Conservation (phyloP, 1,140 invertebrate genomes). For the Brachystomella parvula region DNA sequence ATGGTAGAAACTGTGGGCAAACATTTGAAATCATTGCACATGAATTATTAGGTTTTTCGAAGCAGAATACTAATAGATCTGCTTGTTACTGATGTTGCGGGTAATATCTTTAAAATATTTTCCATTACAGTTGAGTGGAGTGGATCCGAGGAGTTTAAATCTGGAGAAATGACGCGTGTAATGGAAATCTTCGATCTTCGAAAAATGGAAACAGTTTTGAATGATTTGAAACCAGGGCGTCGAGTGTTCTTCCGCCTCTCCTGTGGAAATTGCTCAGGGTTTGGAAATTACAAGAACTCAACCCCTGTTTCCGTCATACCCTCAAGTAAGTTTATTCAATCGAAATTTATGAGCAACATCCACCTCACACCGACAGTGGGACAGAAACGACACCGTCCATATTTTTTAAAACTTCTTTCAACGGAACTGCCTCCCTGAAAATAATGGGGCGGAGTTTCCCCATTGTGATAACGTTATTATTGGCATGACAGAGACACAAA, state of each 20-base stretch:
- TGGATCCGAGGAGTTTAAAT: conserved; percentile 65
- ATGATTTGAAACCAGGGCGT: conserved; percentile 64
- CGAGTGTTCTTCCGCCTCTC: conserved; percentile 79
- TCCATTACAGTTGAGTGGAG: conserved; percentile 64
- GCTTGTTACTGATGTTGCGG: too few species aligned
- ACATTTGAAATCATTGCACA: conserved; percentile 13
- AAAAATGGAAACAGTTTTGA: conserved; percentile 49
- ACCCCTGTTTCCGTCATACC: conserved; percentile 74
- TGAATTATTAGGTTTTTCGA: neutral
- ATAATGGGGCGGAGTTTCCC: too few species aligned
- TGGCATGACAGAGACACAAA: too few species aligned
- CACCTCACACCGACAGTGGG: too few species aligned
- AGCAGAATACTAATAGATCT: too few species aligned
- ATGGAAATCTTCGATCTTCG: conserved; percentile 59
- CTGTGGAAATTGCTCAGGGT: conserved; percentile 84
- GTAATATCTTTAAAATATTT: too few species aligned
- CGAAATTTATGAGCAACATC: conserved; percentile 35
- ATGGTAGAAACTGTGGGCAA: neutral
- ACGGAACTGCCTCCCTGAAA: too few species aligned
- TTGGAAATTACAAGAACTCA: conserved; percentile 63
- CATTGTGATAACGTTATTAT: too few species aligned
- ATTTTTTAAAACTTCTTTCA: too few species aligned
- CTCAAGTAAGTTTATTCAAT: conserved; percentile 61
- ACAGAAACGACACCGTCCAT: too few species aligned
- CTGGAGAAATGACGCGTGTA: conserved; percentile 52